Base-by-base conservation (phyloP, 2,113 vertebrate genomes). In the Ornithorhynchus anatinus region DNA sequence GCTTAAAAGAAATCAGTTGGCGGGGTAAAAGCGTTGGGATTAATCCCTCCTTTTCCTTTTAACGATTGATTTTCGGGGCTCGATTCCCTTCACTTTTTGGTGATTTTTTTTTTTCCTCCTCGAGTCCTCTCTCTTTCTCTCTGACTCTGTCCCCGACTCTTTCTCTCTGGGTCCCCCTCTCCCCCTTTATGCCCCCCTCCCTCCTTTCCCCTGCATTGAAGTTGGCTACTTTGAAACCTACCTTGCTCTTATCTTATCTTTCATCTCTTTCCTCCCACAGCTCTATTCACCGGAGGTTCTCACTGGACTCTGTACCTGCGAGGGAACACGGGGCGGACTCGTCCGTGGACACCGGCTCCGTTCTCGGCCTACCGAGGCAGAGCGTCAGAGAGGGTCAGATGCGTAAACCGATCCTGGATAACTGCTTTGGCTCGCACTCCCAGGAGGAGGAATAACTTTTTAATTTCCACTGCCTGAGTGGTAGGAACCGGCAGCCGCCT, bases 171-270 rank as follows among this genome's bases (percentile, higher is more conserved):
- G n/a, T n/a, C n/a, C 44, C 44, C 69, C 60, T 62, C 45, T 69
- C 20, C 75, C 69, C 31, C 42, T 64, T 81, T 77, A 72, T 77
- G 43, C 72, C 25, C n/a, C 14, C n/a, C n/a, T 36, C 10, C 23
- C 23, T 63, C 56, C 48, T 54, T 59, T n/a, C 52, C 36, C 66
- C 51, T 51, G 48, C 63, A 72, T 43, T 57, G 57, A 85, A 77
- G 66, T 42, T 52, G 7, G 37, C 37, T 25, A 69, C 72, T 77
- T 83, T 77, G 69, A 77, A 79, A 75, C n/a, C 59, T 53, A 81
- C 35, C 45, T 75, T 75, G 40, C 50, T 50, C 64, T 59, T 80
- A 81, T 77, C 69, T 73, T 76, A 80, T 79, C 75, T 75, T 57
- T 70, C 22, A 65, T 79, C 68, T 68, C 57, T 66, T 56, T 35